Base-by-base conservation (phyloP, 2,888 invertebrate species). In the Archaeoteleia sp. region DNA sequence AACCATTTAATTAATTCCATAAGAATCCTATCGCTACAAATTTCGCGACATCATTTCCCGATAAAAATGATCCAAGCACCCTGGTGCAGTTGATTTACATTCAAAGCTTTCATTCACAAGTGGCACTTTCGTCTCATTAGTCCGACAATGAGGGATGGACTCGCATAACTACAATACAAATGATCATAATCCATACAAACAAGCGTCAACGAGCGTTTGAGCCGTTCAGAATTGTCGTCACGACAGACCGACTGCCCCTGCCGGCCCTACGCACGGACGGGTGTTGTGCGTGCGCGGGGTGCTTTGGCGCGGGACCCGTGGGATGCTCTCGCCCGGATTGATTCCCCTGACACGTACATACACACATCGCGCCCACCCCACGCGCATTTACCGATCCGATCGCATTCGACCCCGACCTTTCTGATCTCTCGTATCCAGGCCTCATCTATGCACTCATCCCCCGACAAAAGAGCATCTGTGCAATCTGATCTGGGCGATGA, bases 131-230 rank as follows among this genome's bases (percentile, higher is more conserved):
- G 68, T 74, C 76, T 76, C 74, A 76, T 74, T 74, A 76, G 63
- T 53, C 45, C 23, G 39, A 55, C 54, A 62, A 54, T 35, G 63
- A 65, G 68, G 67, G 49, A 10, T 40, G n/a, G 67, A 39, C 51
- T 37, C 20, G 53, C 57, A 67, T 49, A 57, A 68, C 70, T 74
- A 74, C 71, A 74, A 78, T 74, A 77, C 71, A 74, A 78, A 77
- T 76, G 73, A 78, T 77, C 69, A 73, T 76, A 78, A 78, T 80
- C 76, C 77, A 76, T 77, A 83, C 76, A 82, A 83, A 80, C 78
- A 81, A 78, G 78, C 74, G 76, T 80, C 82, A 83, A 83, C 80
- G 83, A 83, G 82, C 82, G 72, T 81, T 83, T 82, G 83, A 82
- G 79, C 79, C 78, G 74, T 78, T 78, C 79, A 77, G 78, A 81